Base-by-base conservation (phyloP, 2,797 vertebrate genomes). In the Myripristis jacobus region DNA sequence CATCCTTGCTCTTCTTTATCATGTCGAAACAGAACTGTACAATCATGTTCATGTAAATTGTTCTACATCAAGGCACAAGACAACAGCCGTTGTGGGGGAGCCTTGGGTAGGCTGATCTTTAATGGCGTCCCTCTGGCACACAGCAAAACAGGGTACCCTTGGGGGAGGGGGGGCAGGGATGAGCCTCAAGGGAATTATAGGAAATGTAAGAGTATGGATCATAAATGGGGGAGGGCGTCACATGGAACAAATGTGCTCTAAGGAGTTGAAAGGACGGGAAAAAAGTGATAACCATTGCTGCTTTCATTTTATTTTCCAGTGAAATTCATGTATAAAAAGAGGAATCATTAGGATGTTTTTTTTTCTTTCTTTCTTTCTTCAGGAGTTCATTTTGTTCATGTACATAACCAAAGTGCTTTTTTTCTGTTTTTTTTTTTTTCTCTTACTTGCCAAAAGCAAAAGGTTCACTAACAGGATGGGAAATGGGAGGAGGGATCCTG, bases 1-100 rank as follows among this genome's bases (percentile, higher is more conserved):
- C 81, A 10, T 86, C 84, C 82, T 80, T 62, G 51, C 76, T 89
- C 82, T 81, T 85, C 83, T 68, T 84, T 57, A 66, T 66, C 68
- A 53, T 87, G 86, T 93, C 87, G 72, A 90, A 94, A 94, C 89
- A 93, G 90, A 89, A 92, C 93, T 95, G 91, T 96, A 96, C 94
- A 96, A 93, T 94, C 93, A 94, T 93, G 92, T 93, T 52, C 80
- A 85, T 76, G 80, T 86, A 92, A 88, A 90, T 92, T 93, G 93
- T 91, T 94, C 92, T 92, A 95, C 94, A 95, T 94, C 93, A 95
- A 96, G 95, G 93, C 94, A 95, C 93, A 91, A 93, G 93, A 94
- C 94, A 92, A 91, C 93, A 77, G 58, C 91, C 91, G 92, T 90
- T 93, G 91, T 93, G 89, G 92, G 87, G 88, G 81, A 91, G 84